Conservation (phyloP, 2,797 vertebrate genomes). For the Acanthurus tractus region DNA sequence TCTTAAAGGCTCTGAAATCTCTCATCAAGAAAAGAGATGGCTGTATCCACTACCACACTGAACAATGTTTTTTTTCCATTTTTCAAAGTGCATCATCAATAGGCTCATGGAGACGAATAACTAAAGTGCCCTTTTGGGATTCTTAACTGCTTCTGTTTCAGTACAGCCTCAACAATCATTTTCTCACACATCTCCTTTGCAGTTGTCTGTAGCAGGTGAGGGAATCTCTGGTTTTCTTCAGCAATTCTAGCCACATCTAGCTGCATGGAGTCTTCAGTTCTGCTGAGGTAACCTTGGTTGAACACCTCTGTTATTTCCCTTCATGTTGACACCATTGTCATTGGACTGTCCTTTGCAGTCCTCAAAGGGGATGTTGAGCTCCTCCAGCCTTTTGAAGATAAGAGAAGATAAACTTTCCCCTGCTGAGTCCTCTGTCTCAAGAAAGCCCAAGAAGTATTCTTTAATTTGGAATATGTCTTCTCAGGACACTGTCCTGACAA, state of each 20-base stretch:
- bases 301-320: constrained; percentile 1
- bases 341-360: constrained; percentile 14
- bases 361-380: constrained; percentile 7
- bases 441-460: background rate
- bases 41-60: too few species aligned
- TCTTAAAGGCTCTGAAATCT: too few species aligned
- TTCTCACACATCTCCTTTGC: background rate
- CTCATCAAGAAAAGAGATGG: too few species aligned
- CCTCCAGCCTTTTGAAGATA: background rate
- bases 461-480: background rate
- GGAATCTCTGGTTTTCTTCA: constrained; percentile 8
- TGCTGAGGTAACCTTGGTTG: background rate
- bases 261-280: background rate
- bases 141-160: background rate
- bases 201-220: background rate
- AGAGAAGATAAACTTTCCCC: background rate
- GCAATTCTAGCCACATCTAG: constrained; percentile 7
- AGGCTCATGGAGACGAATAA: too few species aligned
- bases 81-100: too few species aligned
- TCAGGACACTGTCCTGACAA: background rate
- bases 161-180: background rate
- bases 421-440: background rate
- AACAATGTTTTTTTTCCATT: too few species aligned
- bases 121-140: too few species aligned
- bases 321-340: constrained; percentile 14